Percentiles rank a stretch among this genome's conserved stretches.
Evolutionary conservation across 2,113 vertebrate genomes (phyloP).

Genomic region (Prunella fulvescens): DNA sequence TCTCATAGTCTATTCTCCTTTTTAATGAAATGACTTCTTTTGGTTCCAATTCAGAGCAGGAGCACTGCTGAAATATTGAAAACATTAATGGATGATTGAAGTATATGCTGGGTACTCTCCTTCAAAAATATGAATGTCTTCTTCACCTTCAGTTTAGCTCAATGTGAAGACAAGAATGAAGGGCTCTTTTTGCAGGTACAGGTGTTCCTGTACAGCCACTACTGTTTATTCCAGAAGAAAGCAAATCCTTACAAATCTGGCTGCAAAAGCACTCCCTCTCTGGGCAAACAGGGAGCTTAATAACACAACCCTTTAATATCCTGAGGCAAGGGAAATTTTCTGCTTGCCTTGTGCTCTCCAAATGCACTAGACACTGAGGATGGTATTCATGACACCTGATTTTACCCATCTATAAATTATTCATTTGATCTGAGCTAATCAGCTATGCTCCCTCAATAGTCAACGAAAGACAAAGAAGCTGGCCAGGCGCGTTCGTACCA

Average conservation of each 20-base stretch:
- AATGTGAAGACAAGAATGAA: neutral
- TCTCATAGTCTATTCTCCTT: neutral
- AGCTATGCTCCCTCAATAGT: neutral
- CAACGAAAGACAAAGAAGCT: neutral
- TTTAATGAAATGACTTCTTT: constrained; percentile 31
- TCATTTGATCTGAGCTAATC: neutral
- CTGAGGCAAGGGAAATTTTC: neutral
- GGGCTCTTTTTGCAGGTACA: neutral
- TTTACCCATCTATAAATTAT: constrained; percentile 18
- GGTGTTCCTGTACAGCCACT: neutral
- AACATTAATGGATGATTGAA: neutral
- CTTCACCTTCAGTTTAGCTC: neutral
- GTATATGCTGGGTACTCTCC: neutral
- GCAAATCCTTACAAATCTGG: neutral
- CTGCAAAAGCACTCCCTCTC: neutral
- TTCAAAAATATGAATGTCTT: neutral
- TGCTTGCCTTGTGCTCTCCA: neutral
- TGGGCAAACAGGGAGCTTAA: neutral
- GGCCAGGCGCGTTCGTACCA: neutral
- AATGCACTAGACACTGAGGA: neutral
- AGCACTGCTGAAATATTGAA: constrained; percentile 37
- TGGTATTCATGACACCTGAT: neutral
- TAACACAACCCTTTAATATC: neutral
- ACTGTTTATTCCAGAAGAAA: neutral
- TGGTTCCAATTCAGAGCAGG: constrained; percentile 7